phyloP scores from a whole-genome alignment of 2,888 invertebrate genomes.

The Fissipunctia ypsillon region DNA sequence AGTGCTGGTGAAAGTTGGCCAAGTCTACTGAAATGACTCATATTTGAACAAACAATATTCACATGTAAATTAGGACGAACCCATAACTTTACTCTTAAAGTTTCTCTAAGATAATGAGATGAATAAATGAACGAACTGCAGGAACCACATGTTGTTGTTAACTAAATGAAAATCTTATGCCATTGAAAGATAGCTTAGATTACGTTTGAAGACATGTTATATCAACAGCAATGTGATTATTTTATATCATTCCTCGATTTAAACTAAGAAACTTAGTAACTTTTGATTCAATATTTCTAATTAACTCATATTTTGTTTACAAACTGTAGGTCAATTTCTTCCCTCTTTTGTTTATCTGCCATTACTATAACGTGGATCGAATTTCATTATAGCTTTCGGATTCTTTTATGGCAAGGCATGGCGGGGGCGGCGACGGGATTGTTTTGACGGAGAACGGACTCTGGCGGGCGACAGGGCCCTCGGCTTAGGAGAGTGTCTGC shows the following conservation, averaged over 20 bases:
- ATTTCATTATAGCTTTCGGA: conserved; percentile 48
- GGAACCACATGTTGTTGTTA: conserved; percentile 21
- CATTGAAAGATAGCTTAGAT: conserved; percentile 1
- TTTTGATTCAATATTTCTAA: background rate
- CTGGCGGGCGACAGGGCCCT: conserved; percentile 65
- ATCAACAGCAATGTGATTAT: background rate
- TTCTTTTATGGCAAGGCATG: conserved; percentile 41
- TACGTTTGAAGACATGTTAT: background rate
- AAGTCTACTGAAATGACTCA: conserved; percentile 84
- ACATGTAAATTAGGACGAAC: conserved; percentile 85
- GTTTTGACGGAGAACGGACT: conserved; percentile 74
- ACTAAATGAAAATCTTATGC: conserved; percentile 2
- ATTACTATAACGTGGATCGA: conserved; percentile 24
- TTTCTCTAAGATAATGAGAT: conserved; percentile 69
- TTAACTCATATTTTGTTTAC: conserved; percentile 7
- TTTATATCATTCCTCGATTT: background rate
- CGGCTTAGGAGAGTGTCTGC: conserved; percentile 74
- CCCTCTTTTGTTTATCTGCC: conserved; percentile 4
- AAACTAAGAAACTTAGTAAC: background rate
- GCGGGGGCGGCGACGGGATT: conserved; percentile 66
- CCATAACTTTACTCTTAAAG: conserved; percentile 69
- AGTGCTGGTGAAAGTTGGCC: conserved; percentile 85
- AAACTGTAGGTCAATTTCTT: background rate
- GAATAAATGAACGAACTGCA: conserved; percentile 35
- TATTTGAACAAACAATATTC: conserved; percentile 85